A percentile compares a stretch with the other conserved stretches of the same genome.
Evolutionary conservation across 1,140 invertebrate species (phyloP).

Genomic region (Saxidomus purpurata): DNA sequence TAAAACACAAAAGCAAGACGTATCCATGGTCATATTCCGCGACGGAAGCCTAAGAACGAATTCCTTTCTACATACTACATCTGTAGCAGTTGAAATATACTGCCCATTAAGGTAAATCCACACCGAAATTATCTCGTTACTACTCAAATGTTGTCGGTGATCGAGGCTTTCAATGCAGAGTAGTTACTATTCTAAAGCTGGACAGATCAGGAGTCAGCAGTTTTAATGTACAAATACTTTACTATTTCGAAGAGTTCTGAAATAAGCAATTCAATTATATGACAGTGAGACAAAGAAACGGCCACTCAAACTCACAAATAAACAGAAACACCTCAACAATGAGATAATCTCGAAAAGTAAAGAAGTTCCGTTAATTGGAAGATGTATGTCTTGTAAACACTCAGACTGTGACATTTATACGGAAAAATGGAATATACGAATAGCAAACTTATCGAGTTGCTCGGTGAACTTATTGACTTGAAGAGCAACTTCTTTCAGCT

Average conservation of each 20-base stretch:
- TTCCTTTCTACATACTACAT: not conserved
- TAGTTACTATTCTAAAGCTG: not conserved
- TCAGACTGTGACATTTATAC: not conserved
- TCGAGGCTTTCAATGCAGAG: conserved; percentile 8
- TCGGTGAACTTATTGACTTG: not conserved
- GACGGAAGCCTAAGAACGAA: conserved; percentile 46
- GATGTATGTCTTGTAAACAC: not conserved
- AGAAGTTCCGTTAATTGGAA: not conserved
- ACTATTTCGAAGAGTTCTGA: not conserved
- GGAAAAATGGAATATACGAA: too few relatives aligned
- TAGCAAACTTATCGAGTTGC: not conserved
- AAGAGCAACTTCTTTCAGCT: not conserved
- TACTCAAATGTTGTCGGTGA: conserved; percentile 46
- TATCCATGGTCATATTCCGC: conserved; percentile 13
- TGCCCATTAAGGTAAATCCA: conserved; percentile 38
- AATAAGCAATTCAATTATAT: not conserved
- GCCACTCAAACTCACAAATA: not conserved
- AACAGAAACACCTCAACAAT: not conserved
- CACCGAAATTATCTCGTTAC: conserved; percentile 16
- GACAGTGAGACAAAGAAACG: not conserved
- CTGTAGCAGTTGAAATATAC: conserved; percentile 51
- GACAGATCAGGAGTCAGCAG: not conserved
- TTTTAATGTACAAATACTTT: not conserved
- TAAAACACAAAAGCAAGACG: not conserved
- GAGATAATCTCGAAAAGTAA: conserved; percentile 18